Base-by-base conservation (phyloP, 64 coral and sea anemone species). In the Stylophora pistillata region DNA sequence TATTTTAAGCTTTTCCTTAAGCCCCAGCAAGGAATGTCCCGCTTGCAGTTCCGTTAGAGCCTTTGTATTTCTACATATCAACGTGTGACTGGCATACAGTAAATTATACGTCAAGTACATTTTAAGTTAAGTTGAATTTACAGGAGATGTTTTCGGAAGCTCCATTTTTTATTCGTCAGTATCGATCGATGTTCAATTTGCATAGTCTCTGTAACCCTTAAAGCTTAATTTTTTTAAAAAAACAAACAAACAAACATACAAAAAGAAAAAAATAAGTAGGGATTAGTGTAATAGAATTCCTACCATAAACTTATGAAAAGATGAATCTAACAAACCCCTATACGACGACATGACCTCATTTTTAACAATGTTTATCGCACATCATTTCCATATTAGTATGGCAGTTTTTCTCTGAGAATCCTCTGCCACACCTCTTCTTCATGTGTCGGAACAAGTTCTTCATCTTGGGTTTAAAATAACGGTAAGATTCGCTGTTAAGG, bases 291-390 rank as follows among this genome's bases (percentile, higher is more conserved):
- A 13, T 53, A 84, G 1, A 25, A 33, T 16, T 21, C 4, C 23
- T 3, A 47, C 20, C 20, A 41, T 33, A 6, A 32, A 23, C n/a
- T 5, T 69, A 64, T 59, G 29, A 11, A 41, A 33, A 65, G 13
- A 79, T 20, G 23, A 15, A n/a, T 30, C 34, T 47, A 33, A 62
- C 23, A 84, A 84, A 68, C 80, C 2, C 34, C 53, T 9, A 53
- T 69, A 84, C 53, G 58, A 62, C 80, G 17, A 26, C 20, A 84
- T 84, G 80, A 84, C 37, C 80, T 84, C 60, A 82, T 82, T 82
- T 65, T 60, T 79, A 55, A 79, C 55, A 79, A 47, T 17, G 18
- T 34, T 69, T 70, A 13, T 62, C 33, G 32, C 69, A 69, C 34
- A 84, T 84, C 80, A 84, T 84, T 53, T 84, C 80, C n/a, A 84